Percentiles rank a stretch among this genome's conserved stretches.
Conservation (phyloP, 2,113 vertebrate species). For the Salvator merianae region DNA sequence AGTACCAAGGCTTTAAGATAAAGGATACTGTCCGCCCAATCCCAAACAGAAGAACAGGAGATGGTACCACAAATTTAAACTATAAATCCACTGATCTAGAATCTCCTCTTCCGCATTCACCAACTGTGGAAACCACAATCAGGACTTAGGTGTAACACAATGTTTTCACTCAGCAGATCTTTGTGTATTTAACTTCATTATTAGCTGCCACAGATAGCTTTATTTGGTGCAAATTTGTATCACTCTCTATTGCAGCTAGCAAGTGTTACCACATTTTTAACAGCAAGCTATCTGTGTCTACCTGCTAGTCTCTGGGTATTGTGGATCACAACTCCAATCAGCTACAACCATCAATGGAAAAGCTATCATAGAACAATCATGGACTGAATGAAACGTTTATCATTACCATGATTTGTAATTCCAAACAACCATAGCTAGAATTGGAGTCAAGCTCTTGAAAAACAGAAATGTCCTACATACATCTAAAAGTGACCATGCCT, state of each 20-base stretch:
- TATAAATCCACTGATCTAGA: too few species aligned
- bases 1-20: background rate
- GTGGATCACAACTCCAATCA: too few species aligned
- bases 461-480: too few species aligned
- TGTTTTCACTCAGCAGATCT: too few species aligned
- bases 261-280: background rate
- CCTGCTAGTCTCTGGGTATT: too few species aligned
- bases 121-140: background rate
- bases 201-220: background rate
- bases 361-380: background rate
- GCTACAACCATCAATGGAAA: too few species aligned
- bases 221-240: background rate
- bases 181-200: background rate
- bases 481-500: background rate
- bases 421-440: background rate
- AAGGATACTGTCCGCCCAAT: background rate
- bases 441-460: background rate
- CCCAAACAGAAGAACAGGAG: background rate
- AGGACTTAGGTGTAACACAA: background rate
- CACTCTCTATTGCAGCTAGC: too few species aligned
- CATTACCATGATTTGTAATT: background rate
- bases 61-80: background rate
- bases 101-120: too few species aligned
- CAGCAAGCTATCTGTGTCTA: too few species aligned
- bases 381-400: background rate